phyloP scores from a whole-genome alignment of 2,797 vertebrate genomes.

The Falco cherrug region DNA sequence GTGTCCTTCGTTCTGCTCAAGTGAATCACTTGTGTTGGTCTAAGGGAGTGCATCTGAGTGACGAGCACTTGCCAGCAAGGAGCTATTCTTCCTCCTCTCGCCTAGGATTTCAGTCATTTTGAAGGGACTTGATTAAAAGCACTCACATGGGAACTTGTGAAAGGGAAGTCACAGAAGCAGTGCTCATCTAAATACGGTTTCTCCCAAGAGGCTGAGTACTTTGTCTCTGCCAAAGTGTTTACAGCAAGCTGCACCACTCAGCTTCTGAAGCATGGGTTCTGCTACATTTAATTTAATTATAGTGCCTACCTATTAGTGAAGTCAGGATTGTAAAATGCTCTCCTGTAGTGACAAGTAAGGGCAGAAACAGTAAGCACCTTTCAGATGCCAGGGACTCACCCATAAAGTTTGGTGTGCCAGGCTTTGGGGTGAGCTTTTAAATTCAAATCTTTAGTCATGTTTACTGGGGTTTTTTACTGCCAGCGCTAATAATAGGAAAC shows the following conservation, averaged over 20 bases:
- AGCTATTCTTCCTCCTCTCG: not conserved
- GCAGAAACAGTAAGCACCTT: not conserved
- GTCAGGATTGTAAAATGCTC: not conserved
- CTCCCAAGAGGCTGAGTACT: not conserved
- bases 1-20: not conserved
- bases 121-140: not conserved
- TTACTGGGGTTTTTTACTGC: slow-evolving; percentile 12
- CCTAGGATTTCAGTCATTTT: not conserved
- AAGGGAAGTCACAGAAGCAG: not conserved
- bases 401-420: not conserved
- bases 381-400: not conserved
- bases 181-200: not conserved
- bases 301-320: not conserved
- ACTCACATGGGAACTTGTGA: not conserved
- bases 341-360: not conserved
- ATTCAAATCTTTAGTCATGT: not conserved
- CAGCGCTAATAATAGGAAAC: slow-evolving; percentile 4
- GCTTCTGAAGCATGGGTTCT: not conserved
- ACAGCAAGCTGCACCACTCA: not conserved
- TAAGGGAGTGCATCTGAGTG: not conserved
- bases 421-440: not conserved
- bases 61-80: not conserved
- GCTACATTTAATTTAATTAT: slow-evolving; percentile 18
- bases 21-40: not conserved
- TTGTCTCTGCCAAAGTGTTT: not conserved